phyloP scores from a whole-genome alignment of 2,888 invertebrate genomes.

The Erynnis tages region DNA sequence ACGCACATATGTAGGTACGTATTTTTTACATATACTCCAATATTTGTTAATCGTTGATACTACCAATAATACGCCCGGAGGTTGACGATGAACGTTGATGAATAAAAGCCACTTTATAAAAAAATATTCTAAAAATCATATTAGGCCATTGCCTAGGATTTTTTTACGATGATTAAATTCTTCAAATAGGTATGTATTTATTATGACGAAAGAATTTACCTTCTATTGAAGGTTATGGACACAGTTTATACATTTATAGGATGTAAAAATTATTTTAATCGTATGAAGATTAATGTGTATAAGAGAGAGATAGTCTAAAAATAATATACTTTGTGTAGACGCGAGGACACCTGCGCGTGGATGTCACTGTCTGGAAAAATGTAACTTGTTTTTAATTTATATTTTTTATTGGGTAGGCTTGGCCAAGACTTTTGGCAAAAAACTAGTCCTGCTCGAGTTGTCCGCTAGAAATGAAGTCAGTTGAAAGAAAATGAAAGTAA shows the following conservation, averaged over 20 bases:
- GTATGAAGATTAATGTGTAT: slow-evolving; percentile 12
- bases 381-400: slow-evolving; percentile 5
- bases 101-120: no score
- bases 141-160: no score
- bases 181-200: no score
- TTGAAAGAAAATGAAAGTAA: no score
- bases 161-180: no score
- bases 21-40: no score
- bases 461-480: no score
- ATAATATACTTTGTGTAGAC: slow-evolving; percentile 11
- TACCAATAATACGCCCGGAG: no score
- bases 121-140: no score
- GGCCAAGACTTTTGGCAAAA: slow-evolving; percentile 12
- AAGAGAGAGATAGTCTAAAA: slow-evolving; percentile 16
- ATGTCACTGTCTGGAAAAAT: slow-evolving; percentile 23
- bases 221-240: slow-evolving; percentile 9
- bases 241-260: background rate
- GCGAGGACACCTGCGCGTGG: slow-evolving; percentile 20
- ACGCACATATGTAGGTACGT: no score
- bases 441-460: background rate
- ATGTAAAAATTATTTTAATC: slow-evolving; percentile 14
- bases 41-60: no score
- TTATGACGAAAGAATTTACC: slow-evolving; percentile 8
- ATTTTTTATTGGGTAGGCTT: slow-evolving; percentile 2
- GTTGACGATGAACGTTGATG: no score